Base-by-base conservation (phyloP, 2,113 vertebrate species). In the Ochotona princeps region DNA sequence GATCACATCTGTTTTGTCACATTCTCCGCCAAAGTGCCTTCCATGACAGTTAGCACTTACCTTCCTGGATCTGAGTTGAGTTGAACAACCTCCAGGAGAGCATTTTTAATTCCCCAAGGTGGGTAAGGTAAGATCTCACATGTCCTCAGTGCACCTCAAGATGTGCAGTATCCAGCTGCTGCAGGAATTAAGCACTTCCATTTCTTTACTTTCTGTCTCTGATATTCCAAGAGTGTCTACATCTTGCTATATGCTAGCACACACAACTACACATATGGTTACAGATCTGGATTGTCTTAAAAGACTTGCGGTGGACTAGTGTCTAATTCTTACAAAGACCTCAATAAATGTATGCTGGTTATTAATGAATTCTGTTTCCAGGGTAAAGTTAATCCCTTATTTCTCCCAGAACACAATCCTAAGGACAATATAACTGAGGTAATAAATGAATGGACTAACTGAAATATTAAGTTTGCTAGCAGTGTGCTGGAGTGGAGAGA, bases 221-320 rank as follows among this genome's bases (percentile, higher is more conserved):
- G 4, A 4, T 21, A 20, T 49, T 44, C 70, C 32, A 35, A 73
- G 73, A 26, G 25, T 14, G 20, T 60, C 21, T 12, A 13, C 6
- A 11, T n/a, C 67, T 8, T 20, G 26, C 17, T 70, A 13, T 13
- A 4, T n/a, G 49, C 28, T 8, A 69, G 17, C 30, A 17, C 30
- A n/a, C 12, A 21, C 6, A 23, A 61, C 15, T 7, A 28, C 13
- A 47, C 25, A 23, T 81, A 7, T 47, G 17, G 7, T 44, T 57
- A 10, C 11, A 21, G 0, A 7, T 57, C 14, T 87, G n/a, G 26
- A 21, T 60, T 79, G 30, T 35, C 35, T 57, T 15, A 12, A 10
- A 0, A 61, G 61, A 75, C 0, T 28, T 32, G 23, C 0, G 1
- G 32, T 67, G 44, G 8, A 11, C 15, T 4, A 20, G 5, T 11